Conservation (phyloP, 2,888 invertebrate species). For the Pachliopta kotzebuea region DNA sequence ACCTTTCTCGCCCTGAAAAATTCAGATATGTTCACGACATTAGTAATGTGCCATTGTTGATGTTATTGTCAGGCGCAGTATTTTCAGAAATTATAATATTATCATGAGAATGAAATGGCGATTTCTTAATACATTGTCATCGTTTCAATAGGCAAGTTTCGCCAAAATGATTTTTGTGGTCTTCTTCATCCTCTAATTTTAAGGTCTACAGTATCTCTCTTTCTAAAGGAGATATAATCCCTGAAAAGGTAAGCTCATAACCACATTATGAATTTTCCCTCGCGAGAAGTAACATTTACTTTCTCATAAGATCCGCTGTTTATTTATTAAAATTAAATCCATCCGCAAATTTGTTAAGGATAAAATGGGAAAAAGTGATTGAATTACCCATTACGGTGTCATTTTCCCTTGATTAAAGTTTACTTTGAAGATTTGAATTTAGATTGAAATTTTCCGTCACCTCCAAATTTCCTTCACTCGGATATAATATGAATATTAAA, state of each 20-base stretch:
- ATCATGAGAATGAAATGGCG: too few species aligned
- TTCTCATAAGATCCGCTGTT: slow-evolving; percentile 3
- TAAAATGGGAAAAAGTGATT: slow-evolving; percentile 5
- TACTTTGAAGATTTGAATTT: slow-evolving; percentile 26
- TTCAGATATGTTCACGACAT: too few species aligned
- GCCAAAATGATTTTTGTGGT: neutral
- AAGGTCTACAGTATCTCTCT: neutral
- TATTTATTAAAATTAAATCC: slow-evolving; percentile 12
- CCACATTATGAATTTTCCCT: neutral
- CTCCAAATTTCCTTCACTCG: slow-evolving; percentile 10
- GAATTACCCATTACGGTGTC: slow-evolving; percentile 21
- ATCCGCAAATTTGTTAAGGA: slow-evolving; percentile 10
- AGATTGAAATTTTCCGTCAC: slow-evolving; percentile 22
- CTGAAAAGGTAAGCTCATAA: slow-evolving; percentile 2
- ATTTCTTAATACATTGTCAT: too few species aligned
- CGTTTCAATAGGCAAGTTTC: too few species aligned
- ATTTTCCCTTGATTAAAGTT: slow-evolving; percentile 24
- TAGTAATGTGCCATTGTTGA: too few species aligned
- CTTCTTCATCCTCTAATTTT: neutral
- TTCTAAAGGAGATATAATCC: neutral
- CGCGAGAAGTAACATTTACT: neutral
- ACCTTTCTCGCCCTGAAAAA: too few species aligned
- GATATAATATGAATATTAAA: neutral
- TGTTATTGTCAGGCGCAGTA: too few species aligned
- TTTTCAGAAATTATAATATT: too few species aligned